Evolutionary conservation across 2,113 vertebrate species (phyloP), one percentile per base, ranked within the genome.

Genomic region (Aleadryas rufinucha): DNA sequence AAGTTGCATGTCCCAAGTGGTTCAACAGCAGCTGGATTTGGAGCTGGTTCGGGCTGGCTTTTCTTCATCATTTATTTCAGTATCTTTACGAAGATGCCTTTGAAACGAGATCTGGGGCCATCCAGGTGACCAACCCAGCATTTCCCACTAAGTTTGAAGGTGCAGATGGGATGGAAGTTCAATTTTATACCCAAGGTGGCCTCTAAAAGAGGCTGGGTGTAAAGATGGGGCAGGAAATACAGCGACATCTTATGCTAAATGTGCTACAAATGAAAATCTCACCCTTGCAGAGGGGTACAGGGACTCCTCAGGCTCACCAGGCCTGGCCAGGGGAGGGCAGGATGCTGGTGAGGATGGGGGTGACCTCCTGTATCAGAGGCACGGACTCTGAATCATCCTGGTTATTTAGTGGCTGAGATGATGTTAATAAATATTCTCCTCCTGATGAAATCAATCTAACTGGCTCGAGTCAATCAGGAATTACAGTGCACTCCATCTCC

Each of bases 101-200:
- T 59, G 57, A 59, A 74, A 59, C 33, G 42, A 37, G 57, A 68
- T 14, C 54, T 49, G 54, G 15, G 28, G 16, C 37, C 6, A 2
- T 8, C 16, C 0, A 0, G 7, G 15, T 1, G 3, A 14, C 10
- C 41, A 37, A 37, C 3, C 11, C 56, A n/a, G 28, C 6, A 19
- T 57, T 47, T 61, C 7, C 64, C 70, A 16, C 31, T 13, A 7
- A 11, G 4, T 54, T 22, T 45, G 72, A 53, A 65, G 19, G 14
- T 26, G 41, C 16, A 84, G 30, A 8, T 31, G 44, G 31, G 45
- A 21, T 0, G 0, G 23, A 74, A 69, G 5, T 8, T 84, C 15
- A 3, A n/a, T 77, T 89, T 72, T 49, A 8, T 21, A 31, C 35
- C 35, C 6, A 16, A 24, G n/a, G 54, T 11, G 41, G 30, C 9